Conservation (phyloP, 1,140 invertebrate species). For the Penaeus chinensis region DNA sequence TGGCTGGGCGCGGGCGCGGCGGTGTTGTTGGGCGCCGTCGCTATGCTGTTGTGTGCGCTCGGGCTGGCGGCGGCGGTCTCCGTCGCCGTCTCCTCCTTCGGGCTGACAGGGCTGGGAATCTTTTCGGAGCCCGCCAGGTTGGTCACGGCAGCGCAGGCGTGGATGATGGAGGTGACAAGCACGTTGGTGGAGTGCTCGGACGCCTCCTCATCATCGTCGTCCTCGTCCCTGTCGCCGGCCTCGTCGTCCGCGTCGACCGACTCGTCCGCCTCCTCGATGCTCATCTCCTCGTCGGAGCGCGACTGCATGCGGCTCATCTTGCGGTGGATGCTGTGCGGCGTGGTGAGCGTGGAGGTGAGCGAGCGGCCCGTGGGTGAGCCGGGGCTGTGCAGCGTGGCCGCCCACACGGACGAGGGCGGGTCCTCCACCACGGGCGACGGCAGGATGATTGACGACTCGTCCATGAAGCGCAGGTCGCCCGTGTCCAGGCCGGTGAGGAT, state of each 20-base stretch:
- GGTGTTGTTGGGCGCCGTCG: slow-evolving; percentile 32
- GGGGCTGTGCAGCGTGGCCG: slow-evolving; percentile 66
- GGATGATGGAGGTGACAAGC: slow-evolving; percentile 61
- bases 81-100: slow-evolving; percentile 25
- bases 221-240: slow-evolving; percentile 34
- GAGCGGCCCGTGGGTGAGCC: slow-evolving; percentile 70
- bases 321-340: slow-evolving; percentile 74
- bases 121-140: slow-evolving; percentile 48
- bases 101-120: slow-evolving; percentile 37
- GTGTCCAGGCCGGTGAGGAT: slow-evolving; percentile 74
- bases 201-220: slow-evolving; percentile 25
- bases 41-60: slow-evolving; percentile 40
- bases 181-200: slow-evolving; percentile 61
- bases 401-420: slow-evolving; percentile 74
- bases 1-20: slow-evolving; percentile 28
- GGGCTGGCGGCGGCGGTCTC: not conserved
- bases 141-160: slow-evolving; percentile 62
- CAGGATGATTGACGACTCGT: slow-evolving; percentile 87
- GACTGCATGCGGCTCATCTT: slow-evolving; percentile 57
- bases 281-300: slow-evolving; percentile 51
- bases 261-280: slow-evolving; percentile 51
- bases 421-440: slow-evolving; percentile 79
- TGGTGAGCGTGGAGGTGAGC: slow-evolving; percentile 68
- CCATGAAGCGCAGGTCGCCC: slow-evolving; percentile 87
- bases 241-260: slow-evolving; percentile 50